Evolutionary conservation across 2,888 invertebrate species (phyloP), one percentile per base, ranked within the genome.

Genomic region (Steinernema carpocapsae): DNA sequence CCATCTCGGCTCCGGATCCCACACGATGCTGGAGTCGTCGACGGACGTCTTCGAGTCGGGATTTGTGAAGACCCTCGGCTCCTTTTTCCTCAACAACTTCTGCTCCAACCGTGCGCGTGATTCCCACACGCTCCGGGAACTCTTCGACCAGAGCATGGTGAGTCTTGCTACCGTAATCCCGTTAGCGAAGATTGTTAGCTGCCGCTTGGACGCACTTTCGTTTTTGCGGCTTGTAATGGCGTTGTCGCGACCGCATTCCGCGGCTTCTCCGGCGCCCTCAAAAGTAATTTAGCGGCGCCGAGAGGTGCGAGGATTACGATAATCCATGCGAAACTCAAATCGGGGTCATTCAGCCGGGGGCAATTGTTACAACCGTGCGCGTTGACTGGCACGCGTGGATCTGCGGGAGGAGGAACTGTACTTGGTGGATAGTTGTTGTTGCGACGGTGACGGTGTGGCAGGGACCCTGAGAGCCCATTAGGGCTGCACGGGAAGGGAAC

Each of bases 141-240:
- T 64, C 51, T 45, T 48, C 89, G 95, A 94, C 91, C 94, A 94
- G 90, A 93, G 93, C 88, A 93, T 96, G 93, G 90, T 90, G 83
- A 85, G 88, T 64, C 52, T 22, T 10, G 22, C 52, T 52, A n/a
- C 19, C 12, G 12, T 22, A 52, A 17, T 59, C 24, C 17, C 59
- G 59, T 59, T 59, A 59, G 59, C 24, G 19, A 32, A 24, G 59
- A 6, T 17, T 37, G 37, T 29, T 22, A 59, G 32, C 59, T 7
- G 26, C 26, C 48, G 48, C 48, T 17, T 48, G 7, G 37, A 7
- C 64, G 64, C 64, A 64, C 64, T 64, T 26, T 64, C 64, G 56
- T 56, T 56, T 56, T 56, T 26, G 24, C 26, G 52, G 22, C 29
- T 64, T 32, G 26, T 64, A 64, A 64, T 64, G 14, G 64, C 64